Conservation (phyloP, 1,140 invertebrate species). For the Macrosteles quadrilineatus region DNA sequence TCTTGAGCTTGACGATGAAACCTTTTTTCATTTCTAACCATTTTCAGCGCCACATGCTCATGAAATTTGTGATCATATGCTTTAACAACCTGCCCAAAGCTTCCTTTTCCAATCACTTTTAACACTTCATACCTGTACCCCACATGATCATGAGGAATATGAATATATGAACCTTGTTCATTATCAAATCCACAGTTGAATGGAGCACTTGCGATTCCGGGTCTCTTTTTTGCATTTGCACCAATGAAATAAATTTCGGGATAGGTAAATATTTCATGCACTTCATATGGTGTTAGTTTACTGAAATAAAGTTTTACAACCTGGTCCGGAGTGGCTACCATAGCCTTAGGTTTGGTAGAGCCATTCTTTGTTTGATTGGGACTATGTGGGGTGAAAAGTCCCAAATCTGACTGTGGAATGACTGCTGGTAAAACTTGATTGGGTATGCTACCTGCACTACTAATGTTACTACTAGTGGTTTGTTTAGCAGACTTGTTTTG, state of each 20-base stretch:
- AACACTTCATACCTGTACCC: slow-evolving; percentile 63
- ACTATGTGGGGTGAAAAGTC: slow-evolving; percentile 27
- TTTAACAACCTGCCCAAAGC: slow-evolving; percentile 98
- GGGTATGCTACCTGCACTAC: background rate
- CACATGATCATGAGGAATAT: slow-evolving; percentile 97
- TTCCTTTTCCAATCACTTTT: slow-evolving; percentile 95
- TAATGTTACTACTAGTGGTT: slow-evolving; percentile 5
- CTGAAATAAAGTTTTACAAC: slow-evolving; percentile 93
- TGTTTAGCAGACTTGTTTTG: slow-evolving; percentile 23
- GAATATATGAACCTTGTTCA: slow-evolving; percentile 96
- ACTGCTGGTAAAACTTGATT: slow-evolving; percentile 28
- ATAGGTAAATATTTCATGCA: slow-evolving; percentile 92
- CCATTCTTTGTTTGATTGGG: slow-evolving; percentile 33
- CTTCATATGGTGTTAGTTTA: slow-evolving; percentile 92
- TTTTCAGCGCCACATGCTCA: slow-evolving; percentile 94
- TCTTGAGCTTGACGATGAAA: slow-evolving; percentile 99
- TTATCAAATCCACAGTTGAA: slow-evolving; percentile 95
- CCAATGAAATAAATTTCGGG: slow-evolving; percentile 95
- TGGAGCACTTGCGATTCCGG: slow-evolving; percentile 79
- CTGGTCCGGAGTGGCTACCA: slow-evolving; percentile 81
- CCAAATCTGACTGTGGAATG: slow-evolving; percentile 2
- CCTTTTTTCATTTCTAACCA: slow-evolving; percentile 97
- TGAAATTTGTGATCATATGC: slow-evolving; percentile 97
- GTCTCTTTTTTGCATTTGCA: slow-evolving; percentile 91
- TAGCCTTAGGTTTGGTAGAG: slow-evolving; percentile 61